These are phyloP conservation scores for Lagopus muta DNA, from an alignment of 2,113 vertebrate genomes.

Conservation along the genomic window DNA sequence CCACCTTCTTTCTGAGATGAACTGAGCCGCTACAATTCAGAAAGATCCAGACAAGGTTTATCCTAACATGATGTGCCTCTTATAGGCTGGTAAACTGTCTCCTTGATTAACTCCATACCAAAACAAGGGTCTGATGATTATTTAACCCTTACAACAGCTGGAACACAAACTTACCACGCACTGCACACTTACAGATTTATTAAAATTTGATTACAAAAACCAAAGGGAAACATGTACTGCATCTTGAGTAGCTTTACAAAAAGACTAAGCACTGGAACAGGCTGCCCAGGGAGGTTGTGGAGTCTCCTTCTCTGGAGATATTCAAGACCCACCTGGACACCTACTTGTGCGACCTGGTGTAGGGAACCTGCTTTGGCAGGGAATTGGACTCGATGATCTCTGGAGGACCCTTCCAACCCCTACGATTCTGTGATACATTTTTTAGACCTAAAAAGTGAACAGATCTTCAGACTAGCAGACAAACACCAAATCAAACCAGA, in stretches of 20 bases:
- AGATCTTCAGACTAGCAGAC: background rate
- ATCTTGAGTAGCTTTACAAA: background rate
- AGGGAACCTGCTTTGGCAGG: no score
- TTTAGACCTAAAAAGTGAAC: background rate
- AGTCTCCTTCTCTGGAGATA: no score
- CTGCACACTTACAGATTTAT: background rate
- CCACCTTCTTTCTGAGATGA: background rate
- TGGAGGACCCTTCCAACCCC: no score
- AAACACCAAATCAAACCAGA: background rate
- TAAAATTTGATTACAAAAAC: slow-evolving; percentile 5
- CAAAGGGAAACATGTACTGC: background rate
- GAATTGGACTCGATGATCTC: no score
- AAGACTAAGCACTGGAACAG: background rate
- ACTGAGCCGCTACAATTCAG: background rate
- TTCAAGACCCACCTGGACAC: no score
- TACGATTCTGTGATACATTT: background rate
- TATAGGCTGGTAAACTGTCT: background rate
- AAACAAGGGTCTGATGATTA: background rate
- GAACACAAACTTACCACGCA: background rate
- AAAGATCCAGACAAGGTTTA: background rate
- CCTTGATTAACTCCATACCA: background rate
- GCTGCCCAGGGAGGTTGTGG: no score
- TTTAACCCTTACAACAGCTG: background rate
- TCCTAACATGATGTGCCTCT: background rate
- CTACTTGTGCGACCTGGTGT: no score